These are phyloP conservation scores for Busseola fusca DNA, from an alignment of 2,888 invertebrate species.

Conservation along the genomic window DNA sequence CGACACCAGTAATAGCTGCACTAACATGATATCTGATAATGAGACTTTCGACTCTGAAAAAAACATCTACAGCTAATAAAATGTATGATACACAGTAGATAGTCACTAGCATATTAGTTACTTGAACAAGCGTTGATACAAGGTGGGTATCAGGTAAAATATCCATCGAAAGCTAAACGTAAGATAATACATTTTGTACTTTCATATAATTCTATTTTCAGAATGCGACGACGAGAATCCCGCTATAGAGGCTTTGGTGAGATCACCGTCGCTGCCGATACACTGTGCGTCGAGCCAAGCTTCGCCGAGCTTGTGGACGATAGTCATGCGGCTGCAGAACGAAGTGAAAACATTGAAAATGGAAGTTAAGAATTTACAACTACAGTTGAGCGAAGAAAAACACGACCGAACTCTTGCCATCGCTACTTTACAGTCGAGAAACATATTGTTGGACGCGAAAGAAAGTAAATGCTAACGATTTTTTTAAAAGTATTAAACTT, in stretches of 20 bases:
- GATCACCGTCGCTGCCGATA: constrained; percentile 85
- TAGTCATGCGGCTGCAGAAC: constrained; percentile 93
- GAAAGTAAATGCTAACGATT: constrained; percentile 84
- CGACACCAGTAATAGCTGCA: constrained; percentile 45
- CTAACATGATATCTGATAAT: constrained; percentile 46
- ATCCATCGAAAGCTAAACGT: constrained; percentile 52
- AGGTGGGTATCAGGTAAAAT: constrained; percentile 69
- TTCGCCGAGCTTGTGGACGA: constrained; percentile 92
- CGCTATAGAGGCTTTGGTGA: constrained; percentile 82
- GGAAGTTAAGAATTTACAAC: constrained; percentile 89
- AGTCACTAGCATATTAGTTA: constrained; percentile 34
- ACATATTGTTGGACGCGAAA: constrained; percentile 82
- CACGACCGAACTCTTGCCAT: constrained; percentile 86
- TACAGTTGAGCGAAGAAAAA: constrained; percentile 92
- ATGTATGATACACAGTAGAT: constrained; percentile 19
- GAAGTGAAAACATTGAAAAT: constrained; percentile 91
- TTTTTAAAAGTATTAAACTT: constrained; percentile 51
- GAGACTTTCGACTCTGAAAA: constrained; percentile 27
- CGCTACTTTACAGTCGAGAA: constrained; percentile 81
- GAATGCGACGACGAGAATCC: constrained; percentile 86
- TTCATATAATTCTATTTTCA: constrained; percentile 74
- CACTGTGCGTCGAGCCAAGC: constrained; percentile 78
- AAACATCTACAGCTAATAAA: constrained; percentile 23
- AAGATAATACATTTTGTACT: constrained; percentile 60
- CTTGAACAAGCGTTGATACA: constrained; percentile 46